These are phyloP conservation scores for Eueides isabella DNA, from an alignment of 1,140 invertebrate species.

Conservation along the genomic window DNA sequence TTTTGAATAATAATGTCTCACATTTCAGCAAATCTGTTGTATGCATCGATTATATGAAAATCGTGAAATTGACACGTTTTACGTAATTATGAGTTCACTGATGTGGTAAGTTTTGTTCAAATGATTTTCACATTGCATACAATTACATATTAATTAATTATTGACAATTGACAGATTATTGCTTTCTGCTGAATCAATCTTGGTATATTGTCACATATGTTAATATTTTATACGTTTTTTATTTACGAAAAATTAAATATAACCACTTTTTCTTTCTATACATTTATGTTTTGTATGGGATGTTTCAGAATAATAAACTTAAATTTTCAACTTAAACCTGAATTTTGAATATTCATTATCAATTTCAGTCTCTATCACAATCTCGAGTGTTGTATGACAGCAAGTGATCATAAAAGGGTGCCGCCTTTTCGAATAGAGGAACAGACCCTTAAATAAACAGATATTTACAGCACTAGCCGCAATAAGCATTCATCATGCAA, in stretches of 20 bases:
- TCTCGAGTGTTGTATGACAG: no score
- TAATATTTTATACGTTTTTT: not conserved
- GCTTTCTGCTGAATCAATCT: not conserved
- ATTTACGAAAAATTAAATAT: not conserved
- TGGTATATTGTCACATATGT: not conserved
- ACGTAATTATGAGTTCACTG: conserved; percentile 24
- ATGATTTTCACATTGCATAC: conserved; percentile 19
- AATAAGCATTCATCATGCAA: no score
- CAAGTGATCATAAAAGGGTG: no score
- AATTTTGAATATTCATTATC: no score
- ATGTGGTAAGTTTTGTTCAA: conserved; percentile 29
- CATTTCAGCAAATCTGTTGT: conserved; percentile 5
- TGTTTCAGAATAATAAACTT: no score
- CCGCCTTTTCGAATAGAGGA: no score
- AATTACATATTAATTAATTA: conserved; percentile 25
- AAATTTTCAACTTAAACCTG: no score
- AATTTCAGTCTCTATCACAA: no score
- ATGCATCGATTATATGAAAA: conserved; percentile 16
- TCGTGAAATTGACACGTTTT: conserved; percentile 26
- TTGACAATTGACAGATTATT: conserved; percentile 1
- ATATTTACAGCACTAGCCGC: no score
- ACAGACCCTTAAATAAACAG: no score
- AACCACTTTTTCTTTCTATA: no score
- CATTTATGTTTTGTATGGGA: no score
- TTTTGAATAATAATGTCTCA: conserved; percentile 4